These are phyloP conservation scores for Sphaerodactylus townsendi DNA, from an alignment of 2,113 vertebrate genomes.

Conservation along the genomic window DNA sequence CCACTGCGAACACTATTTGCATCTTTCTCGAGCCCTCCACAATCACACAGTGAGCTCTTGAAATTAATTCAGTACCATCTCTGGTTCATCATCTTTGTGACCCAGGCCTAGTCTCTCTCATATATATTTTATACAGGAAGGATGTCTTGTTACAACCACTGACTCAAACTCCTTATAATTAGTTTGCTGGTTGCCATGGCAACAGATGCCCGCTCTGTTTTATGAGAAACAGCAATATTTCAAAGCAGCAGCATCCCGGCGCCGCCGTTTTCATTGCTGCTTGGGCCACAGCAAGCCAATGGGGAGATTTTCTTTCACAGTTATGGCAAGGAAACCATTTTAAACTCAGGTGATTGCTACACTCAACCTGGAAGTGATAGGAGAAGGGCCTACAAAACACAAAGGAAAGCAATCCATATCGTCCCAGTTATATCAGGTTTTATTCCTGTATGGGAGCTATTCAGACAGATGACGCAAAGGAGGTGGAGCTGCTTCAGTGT, in stretches of 20 bases:
- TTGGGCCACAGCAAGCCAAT: conserved; percentile 36
- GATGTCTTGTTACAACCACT: conserved; percentile 67
- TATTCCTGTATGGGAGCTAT: no score
- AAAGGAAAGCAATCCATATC: background rate
- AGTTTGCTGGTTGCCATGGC: conserved; percentile 79
- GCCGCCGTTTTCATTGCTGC: conserved; percentile 64
- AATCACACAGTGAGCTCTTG: background rate
- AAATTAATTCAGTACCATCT: conserved; percentile 27
- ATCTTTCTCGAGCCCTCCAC: background rate
- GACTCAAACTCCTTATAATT: conserved; percentile 80
- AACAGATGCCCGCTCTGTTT: conserved; percentile 73
- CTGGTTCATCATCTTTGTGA: conserved; percentile 24
- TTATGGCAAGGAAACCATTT: background rate
- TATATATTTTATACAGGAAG: conserved; percentile 43
- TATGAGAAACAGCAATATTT: conserved; percentile 68
- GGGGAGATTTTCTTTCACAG: conserved; percentile 36
- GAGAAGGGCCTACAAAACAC: background rate
- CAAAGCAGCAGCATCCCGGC: conserved; percentile 55
- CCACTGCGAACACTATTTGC: background rate
- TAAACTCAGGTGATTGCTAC: background rate
- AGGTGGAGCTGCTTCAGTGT: background rate
- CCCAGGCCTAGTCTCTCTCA: conserved; percentile 33
- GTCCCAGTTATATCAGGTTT: background rate
- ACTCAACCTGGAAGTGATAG: rapidly evolving
- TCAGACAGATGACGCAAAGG: background rate